Conservation (phyloP, 2,888 invertebrate genomes). For the Entomobrya multifasciata region DNA sequence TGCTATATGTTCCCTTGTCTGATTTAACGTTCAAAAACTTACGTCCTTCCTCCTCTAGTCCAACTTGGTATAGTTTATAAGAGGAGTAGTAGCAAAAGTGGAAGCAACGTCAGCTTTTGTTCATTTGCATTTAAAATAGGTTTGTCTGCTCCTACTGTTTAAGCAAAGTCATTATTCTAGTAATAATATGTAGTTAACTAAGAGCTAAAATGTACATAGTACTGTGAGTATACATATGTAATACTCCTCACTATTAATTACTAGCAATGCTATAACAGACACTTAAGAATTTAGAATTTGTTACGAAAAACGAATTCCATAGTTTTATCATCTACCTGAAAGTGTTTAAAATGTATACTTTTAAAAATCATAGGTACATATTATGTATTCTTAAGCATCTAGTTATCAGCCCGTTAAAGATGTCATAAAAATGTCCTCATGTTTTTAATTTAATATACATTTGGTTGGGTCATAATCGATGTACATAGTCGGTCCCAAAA, state of each 20-base stretch:
- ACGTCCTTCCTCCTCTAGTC: conserved; percentile 12
- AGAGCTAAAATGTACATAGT: not conserved
- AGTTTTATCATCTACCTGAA: conserved; percentile 28
- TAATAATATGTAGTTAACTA: conserved; percentile 37
- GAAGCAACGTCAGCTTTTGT: conserved; percentile 27
- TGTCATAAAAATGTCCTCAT: conserved; percentile 14
- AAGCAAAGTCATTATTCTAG: conserved; percentile 53
- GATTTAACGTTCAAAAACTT: conserved; percentile 50
- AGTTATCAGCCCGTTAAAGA: conserved; percentile 36
- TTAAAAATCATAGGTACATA: conserved; percentile 18
- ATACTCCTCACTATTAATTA: not conserved
- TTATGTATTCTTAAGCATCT: conserved; percentile 14
- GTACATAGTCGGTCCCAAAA: too few species aligned
- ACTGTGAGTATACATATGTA: too few species aligned
- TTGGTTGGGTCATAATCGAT: too few species aligned
- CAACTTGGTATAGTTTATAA: too few species aligned
- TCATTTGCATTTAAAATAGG: conserved; percentile 71
- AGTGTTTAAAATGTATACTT: not conserved
- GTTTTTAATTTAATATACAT: too few species aligned
- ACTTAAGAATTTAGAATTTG: conserved; percentile 21
- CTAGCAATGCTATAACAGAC: not conserved
- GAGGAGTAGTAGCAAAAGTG: not conserved
- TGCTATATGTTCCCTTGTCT: conserved; percentile 58
- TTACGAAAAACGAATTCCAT: conserved; percentile 27
- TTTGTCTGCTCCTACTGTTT: conserved; percentile 35